These are phyloP conservation scores for Sigmodon hispidus DNA, from an alignment of 2,113 vertebrate genomes.

Conservation along the genomic window DNA sequence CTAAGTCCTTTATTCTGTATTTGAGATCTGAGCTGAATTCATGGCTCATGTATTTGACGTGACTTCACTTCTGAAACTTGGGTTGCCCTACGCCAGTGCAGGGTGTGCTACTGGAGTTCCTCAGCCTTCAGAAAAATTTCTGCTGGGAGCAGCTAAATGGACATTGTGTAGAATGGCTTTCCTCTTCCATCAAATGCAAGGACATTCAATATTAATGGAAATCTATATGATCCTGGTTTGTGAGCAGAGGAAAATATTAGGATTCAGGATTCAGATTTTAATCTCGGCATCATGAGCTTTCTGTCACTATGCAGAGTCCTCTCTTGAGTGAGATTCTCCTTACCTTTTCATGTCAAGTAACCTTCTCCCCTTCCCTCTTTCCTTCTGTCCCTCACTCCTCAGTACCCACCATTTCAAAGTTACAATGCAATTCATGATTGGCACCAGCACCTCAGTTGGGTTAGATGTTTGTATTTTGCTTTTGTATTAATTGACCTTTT, in stretches of 20 bases:
- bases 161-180: not conserved
- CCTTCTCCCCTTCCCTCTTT: not conserved
- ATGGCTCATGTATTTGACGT: constrained; percentile 17
- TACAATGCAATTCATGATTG: not conserved
- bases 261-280: constrained; percentile 49
- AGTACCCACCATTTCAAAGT: constrained; percentile 3
- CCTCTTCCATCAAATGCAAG: constrained; percentile 51
- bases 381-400: not conserved
- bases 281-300: constrained; percentile 31
- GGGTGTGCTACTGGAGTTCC: not conserved
- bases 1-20: constrained; percentile 72
- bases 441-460: not conserved
- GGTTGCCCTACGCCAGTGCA: rapidly evolving
- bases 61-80: constrained; percentile 52
- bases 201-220: constrained; percentile 71
- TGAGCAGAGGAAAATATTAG: constrained; percentile 64
- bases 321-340: not conserved
- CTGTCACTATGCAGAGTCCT: not conserved
- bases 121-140: constrained; percentile 43
- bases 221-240: constrained; percentile 62
- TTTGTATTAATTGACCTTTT: not conserved
- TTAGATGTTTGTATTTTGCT: constrained; percentile 18
- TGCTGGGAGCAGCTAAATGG: not conserved
- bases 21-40: constrained; percentile 73
- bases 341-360: not conserved